Base-by-base conservation (phyloP, 1,140 invertebrate genomes). In the Saccostrea cuccullata region DNA sequence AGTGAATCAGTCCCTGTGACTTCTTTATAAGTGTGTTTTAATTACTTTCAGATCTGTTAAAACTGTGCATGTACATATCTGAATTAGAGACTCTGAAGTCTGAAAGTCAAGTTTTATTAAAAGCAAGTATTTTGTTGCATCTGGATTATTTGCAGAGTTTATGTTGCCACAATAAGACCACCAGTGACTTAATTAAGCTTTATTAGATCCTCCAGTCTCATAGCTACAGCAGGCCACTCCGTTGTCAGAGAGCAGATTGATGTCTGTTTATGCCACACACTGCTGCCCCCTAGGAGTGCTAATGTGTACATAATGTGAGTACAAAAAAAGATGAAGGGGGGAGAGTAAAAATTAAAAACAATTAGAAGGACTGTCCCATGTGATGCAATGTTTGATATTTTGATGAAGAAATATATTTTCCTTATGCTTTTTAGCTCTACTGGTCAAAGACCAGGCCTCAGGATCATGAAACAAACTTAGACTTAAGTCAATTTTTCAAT, bases 131-230 rank as follows among this genome's bases (percentile, higher is more conserved):
- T 77, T 15, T 47, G 47, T 47, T 47, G 1, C 47, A 47, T 47
- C 6, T 47, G 47, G 47, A 6, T 23, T 77, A 1, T 86, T 96
- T 96, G 70, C 95, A 99, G 98, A 99, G 97, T 91, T 97, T 98
- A 91, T 97, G 98, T 94, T 99, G 99, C 94, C 99, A 99, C 95
- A 98, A 97, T 94, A 99, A 99, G 96, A 97, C 98, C 86, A 98
- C 98, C 47, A 97, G 98, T 92, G 99, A 99, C 95, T 99, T 99
- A 94, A 98, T 99, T 99, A 94, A 98, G 98, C 58, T 99, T 99
- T 95, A 96, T 99, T 55, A 98, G 98, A 84, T 99, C 98, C 6
- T 99, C 98, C 94, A 99, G 98, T 96, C 96, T 99, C 90, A 96
- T 99, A 67, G 98, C 98, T n/a, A 99, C 98, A 88, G 98, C 98